Evolutionary conservation across 2,888 invertebrate genomes (phyloP), one percentile per base, ranked within the genome.

Genomic region (Azorinus chamasolen): DNA sequence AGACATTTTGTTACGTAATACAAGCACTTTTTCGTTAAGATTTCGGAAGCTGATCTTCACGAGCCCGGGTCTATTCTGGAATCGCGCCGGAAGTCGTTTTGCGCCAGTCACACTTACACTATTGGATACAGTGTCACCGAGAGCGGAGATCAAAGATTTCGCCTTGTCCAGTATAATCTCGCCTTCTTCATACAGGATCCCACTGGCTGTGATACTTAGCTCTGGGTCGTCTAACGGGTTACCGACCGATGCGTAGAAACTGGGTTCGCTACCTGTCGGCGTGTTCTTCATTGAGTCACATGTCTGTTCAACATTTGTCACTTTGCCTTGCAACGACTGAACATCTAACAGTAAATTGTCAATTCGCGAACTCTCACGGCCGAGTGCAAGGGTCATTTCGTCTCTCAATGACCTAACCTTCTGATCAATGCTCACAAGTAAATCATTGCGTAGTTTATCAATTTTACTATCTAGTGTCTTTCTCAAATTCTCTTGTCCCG

Each of bases 401-500:
- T 53, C 16, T 32, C 27, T 24, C 53, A 53, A 53, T 8, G 1
- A n/a, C 16, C 27, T 53, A 3, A 53, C 32, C 16, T 53, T 53
- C 4, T 25, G 24, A n/a, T 53, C 32, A 27, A 53, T 53, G 27
- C 27, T 27, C 4, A n/a, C 12, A 25, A 53, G 1, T 14, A 53
- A 6, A 10, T 53, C 53, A 2, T 6, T 14, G 5, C 53, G 12
- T 53, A 53, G 24, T 53, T 32, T 53, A 27, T 53, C 53, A 10
- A 53, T 53, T 53, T 27, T 53, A 5, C n/a, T 8, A n/a, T 53
- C 53, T 53, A 53, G 16, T 53, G 53, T n/a, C 2, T 3, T 53
- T 2, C 27, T 3, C 18, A 53, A 14, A 53, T 27, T 25, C 12
- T 27, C 53, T 16, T 53, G 53, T 12, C n/a, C n/a, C 6, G 2